Conservation (phyloP, 2,888 invertebrate species). For the Pseudanteris insignis region DNA sequence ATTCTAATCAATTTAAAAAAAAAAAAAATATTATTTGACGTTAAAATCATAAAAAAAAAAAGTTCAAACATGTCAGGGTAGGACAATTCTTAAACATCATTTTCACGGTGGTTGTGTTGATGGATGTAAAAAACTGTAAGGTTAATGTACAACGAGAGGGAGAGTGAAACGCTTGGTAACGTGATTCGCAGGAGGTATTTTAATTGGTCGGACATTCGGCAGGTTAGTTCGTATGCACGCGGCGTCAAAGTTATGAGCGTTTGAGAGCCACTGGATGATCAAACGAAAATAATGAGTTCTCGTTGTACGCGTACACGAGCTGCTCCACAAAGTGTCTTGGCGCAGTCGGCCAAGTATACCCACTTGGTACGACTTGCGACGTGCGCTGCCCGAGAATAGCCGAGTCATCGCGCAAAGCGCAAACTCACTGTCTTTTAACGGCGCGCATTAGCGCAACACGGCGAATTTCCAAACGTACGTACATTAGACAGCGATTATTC, state of each 20-base stretch:
- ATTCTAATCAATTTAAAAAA: too few species aligned
- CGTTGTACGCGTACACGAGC: conserved; percentile 42
- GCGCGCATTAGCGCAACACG: conserved; percentile 54
- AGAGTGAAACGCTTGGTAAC: too few species aligned
- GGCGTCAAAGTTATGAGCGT: too few species aligned
- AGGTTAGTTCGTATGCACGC: too few species aligned
- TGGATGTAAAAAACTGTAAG: too few species aligned
- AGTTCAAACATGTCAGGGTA: too few species aligned
- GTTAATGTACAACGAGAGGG: conserved; percentile 11
- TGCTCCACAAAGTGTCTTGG: conserved; percentile 60
- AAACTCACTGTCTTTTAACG: conserved; percentile 64
- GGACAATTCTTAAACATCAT: too few species aligned
- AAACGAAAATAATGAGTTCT: conserved; percentile 48
- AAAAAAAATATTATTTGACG: too few species aligned
- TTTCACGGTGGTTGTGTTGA: too few species aligned
- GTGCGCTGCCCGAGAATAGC: conserved; percentile 57
- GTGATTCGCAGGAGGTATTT: too few species aligned
- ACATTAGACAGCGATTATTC: conserved; percentile 44
- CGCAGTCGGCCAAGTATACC: conserved; percentile 58
- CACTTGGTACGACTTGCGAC: conserved; percentile 55
- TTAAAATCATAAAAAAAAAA: too few species aligned
- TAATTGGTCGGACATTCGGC: too few species aligned
- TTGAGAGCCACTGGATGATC: conserved; percentile 44
- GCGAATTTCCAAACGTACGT: conserved; percentile 47
- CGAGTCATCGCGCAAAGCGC: conserved; percentile 65